Conservation (phyloP, 2,113 vertebrate species). For the Mormyrus iriodes region DNA sequence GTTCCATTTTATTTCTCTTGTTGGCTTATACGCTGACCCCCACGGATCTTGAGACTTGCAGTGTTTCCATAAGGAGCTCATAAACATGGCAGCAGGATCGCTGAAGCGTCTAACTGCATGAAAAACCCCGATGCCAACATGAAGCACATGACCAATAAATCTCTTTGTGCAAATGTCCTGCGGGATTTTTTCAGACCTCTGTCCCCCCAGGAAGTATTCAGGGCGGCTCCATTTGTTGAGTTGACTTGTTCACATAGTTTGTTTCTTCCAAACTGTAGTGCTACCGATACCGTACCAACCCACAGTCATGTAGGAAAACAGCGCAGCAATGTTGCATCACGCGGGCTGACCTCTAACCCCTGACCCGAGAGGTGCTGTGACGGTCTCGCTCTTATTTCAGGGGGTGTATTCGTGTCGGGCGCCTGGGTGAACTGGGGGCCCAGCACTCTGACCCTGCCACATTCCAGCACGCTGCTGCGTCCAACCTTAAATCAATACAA, state of each 20-base stretch:
- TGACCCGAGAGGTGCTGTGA: neutral
- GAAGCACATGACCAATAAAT: neutral
- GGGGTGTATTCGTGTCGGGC: slow-evolving; percentile 9
- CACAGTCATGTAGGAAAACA: neutral
- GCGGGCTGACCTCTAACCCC: neutral
- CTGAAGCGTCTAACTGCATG: neutral
- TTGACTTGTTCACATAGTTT: neutral
- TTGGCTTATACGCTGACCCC: neutral
- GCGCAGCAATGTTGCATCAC: neutral
- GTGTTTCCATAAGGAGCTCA: neutral
- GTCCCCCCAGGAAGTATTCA: neutral
- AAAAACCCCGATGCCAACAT: neutral
- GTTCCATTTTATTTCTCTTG: neutral
- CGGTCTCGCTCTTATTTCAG: neutral
- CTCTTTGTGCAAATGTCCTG: neutral
- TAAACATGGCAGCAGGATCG: neutral
- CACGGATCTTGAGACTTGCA: neutral
- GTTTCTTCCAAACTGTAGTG: neutral
- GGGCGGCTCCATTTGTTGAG: neutral
- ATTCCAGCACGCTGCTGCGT: neutral
- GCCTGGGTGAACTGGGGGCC: neutral
- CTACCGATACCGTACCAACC: neutral
- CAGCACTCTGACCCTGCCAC: neutral
- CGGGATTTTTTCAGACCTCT: neutral
- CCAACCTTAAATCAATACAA: slow-evolving; percentile 14